Evolutionary conservation across 2,888 invertebrate species (phyloP).

Genomic region (Drosophila siamana): DNA sequence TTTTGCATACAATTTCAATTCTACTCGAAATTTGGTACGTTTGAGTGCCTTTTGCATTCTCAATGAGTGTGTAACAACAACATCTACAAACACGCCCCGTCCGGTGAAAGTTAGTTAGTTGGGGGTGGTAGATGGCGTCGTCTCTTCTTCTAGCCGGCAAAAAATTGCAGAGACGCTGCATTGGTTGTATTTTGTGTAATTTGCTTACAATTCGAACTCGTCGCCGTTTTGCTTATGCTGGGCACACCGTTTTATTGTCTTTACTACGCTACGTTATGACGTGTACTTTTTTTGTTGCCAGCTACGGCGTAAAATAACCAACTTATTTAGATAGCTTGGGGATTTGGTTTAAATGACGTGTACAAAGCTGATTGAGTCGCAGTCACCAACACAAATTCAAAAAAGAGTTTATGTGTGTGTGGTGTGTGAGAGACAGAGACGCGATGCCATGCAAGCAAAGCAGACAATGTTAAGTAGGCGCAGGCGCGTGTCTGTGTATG

Average conservation of each 20-base stretch:
- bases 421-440: slow-evolving; percentile 11
- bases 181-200: slow-evolving; percentile 39
- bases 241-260: slow-evolving; percentile 6
- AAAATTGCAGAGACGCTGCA: slow-evolving; percentile 40
- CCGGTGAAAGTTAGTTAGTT: slow-evolving; percentile 70
- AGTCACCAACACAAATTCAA: slow-evolving; percentile 20
- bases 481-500: slow-evolving; percentile 51
- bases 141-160: slow-evolving; percentile 35
- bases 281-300: slow-evolving; percentile 61
- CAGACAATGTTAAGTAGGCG: slow-evolving; percentile 50
- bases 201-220: not conserved
- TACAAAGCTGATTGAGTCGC: slow-evolving; percentile 72
- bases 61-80: slow-evolving; percentile 19
- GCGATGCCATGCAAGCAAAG: not conserved
- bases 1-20: slow-evolving; percentile 39
- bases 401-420: not conserved
- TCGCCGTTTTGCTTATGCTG: not conserved
- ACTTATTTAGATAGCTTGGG: slow-evolving; percentile 19
- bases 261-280: slow-evolving; percentile 49
- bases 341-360: slow-evolving; percentile 65
- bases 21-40: slow-evolving; percentile 15
- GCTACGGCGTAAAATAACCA: slow-evolving; percentile 19
- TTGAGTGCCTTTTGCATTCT: slow-evolving; percentile 27
- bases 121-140: not conserved
- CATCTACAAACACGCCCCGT: slow-evolving; percentile 25